phyloP scores from a whole-genome alignment of 1,140 invertebrate species.

The Cherax destructor region DNA sequence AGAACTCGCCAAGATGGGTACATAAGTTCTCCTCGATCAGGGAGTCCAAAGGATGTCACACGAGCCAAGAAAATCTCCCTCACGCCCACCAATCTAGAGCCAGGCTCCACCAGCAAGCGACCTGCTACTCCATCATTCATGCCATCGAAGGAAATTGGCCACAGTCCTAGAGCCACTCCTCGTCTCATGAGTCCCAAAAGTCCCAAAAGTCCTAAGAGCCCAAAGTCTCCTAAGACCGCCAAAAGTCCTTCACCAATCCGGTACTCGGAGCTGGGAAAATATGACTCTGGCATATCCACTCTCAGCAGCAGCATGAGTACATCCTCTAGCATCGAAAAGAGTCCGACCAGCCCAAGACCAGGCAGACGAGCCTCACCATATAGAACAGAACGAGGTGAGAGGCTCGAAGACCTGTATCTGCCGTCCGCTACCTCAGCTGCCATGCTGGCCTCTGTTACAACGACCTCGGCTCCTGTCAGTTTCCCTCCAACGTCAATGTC shows the following conservation, averaged over 20 bases:
- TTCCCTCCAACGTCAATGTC: constrained; percentile 48
- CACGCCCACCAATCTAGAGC: constrained; percentile 48
- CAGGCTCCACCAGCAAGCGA: constrained; percentile 38
- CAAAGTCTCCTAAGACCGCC: constrained; percentile 82
- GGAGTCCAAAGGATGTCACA: constrained; percentile 63
- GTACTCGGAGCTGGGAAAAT: constrained; percentile 81
- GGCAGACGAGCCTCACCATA: constrained; percentile 57
- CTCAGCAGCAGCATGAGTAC: constrained; percentile 81
- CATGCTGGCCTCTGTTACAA: constrained; percentile 49
- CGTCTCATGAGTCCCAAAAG: constrained; percentile 86
- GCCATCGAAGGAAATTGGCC: constrained; percentile 53
- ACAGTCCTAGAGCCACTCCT: constrained; percentile 76
- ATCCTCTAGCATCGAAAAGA: constrained; percentile 89
- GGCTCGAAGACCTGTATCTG: constrained; percentile 60
- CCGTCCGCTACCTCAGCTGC: constrained; percentile 50
- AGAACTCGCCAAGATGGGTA: constrained; percentile 67
- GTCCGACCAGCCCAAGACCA: constrained; percentile 78
- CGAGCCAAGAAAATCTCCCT: constrained; percentile 48
- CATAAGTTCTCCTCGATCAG: constrained; percentile 50
- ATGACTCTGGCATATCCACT: constrained; percentile 88
- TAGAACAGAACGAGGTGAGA: constrained; percentile 72
- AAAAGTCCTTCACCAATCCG: constrained; percentile 85
- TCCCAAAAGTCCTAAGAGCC: constrained; percentile 78
- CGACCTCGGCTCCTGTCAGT: constrained; percentile 36
- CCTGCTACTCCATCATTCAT: constrained; percentile 63